phyloP scores from a whole-genome alignment of 2,888 invertebrate genomes.

The Drosophila villosipedis region DNA sequence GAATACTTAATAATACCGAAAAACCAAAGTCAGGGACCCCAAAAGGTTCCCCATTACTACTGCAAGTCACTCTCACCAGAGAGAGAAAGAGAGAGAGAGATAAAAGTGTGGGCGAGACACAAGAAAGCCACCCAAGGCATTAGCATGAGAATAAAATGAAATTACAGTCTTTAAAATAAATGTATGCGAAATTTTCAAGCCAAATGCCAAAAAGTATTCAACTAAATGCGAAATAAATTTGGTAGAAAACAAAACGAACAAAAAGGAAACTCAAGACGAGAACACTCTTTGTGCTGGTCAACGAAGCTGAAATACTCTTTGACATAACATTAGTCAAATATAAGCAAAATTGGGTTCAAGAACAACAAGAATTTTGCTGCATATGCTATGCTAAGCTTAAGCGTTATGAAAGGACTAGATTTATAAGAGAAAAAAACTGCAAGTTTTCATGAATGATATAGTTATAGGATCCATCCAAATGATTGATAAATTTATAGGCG shows the following conservation, averaged over 20 bases:
- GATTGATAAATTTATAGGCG: not conserved
- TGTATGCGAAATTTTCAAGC: conserved; percentile 72
- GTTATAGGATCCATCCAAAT: not conserved
- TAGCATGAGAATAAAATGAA: conserved; percentile 76
- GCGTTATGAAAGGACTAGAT: not conserved
- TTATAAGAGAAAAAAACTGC: not conserved
- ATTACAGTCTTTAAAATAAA: conserved; percentile 80
- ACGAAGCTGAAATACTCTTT: conserved; percentile 23
- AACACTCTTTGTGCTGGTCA: not conserved
- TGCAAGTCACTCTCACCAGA: conserved; percentile 54
- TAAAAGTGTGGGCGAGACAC: conserved; percentile 6
- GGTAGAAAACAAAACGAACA: conserved; percentile 66
- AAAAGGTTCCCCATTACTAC: conserved; percentile 35
- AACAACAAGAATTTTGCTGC: not conserved
- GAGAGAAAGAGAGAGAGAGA: not conserved
- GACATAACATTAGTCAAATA: not conserved
- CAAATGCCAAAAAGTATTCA: conserved; percentile 76
- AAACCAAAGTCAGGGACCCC: conserved; percentile 36
- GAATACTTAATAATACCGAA: conserved; percentile 68
- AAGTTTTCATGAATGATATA: not conserved
- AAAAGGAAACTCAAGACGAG: conserved; percentile 5
- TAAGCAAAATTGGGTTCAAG: not conserved
- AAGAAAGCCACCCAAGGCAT: conserved; percentile 47
- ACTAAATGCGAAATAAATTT: conserved; percentile 79
- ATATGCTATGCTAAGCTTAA: too few species aligned